Evolutionary conservation across 23 tunicate genomes (phyloP).

Genomic region (Aplidium turbinatum): DNA sequence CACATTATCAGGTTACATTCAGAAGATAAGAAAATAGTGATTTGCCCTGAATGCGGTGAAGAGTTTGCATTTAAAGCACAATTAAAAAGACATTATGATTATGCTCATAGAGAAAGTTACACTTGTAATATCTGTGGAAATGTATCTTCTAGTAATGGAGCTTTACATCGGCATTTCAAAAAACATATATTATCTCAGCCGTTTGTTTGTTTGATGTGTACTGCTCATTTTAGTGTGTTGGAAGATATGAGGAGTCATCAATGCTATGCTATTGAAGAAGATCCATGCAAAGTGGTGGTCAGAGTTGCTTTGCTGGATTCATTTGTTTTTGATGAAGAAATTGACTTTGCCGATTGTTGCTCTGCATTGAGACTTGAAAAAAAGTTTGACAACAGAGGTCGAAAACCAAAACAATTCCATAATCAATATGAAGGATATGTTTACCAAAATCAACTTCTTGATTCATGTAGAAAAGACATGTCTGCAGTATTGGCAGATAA

Average conservation of each 20-base stretch:
- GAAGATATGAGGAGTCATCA: constrained; percentile 31
- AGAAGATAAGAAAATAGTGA: constrained; percentile 17
- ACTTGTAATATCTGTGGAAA: constrained; percentile 44
- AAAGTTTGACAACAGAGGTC: constrained; percentile 55
- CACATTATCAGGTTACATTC: constrained; percentile 40
- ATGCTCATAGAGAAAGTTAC: constrained; percentile 23
- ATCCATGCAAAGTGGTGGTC: constrained; percentile 37
- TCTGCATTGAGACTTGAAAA: constrained; percentile 26
- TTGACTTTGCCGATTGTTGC: constrained; percentile 27
- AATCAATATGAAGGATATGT: too few species aligned
- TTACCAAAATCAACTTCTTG: too few species aligned
- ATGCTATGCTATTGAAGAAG: constrained; percentile 13
- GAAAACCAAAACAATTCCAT: constrained; percentile 46
- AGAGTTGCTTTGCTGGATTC: constrained; percentile 23
- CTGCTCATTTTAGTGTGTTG: neutral
- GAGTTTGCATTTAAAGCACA: constrained; percentile 50
- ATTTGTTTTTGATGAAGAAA: constrained; percentile 32
- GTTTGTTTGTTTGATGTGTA: constrained; percentile 42
- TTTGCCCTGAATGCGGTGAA: constrained; percentile 36
- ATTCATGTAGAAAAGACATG: too few species aligned
- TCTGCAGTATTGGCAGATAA: too few species aligned
- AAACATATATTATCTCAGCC: constrained; percentile 40
- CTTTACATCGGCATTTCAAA: constrained; percentile 20
- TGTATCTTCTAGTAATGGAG: constrained; percentile 32
- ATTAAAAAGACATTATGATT: constrained; percentile 46